Evolutionary conservation across 2,888 invertebrate genomes (phyloP).

Genomic region (Acleris holmiana): DNA sequence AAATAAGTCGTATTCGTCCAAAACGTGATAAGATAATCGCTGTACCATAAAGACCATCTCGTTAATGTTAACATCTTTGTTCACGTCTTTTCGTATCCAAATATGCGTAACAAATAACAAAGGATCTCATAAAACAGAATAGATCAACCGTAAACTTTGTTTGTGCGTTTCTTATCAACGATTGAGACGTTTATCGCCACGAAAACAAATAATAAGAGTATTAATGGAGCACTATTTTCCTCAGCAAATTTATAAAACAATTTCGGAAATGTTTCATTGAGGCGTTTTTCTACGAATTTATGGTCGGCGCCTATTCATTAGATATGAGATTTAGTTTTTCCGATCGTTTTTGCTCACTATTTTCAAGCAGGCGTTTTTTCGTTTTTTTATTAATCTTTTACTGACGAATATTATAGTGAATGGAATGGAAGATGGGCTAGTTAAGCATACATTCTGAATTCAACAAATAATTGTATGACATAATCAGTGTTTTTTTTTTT

Average conservation of each 20-base stretch:
- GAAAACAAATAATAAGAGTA: slow-evolving; percentile 38
- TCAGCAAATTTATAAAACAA: slow-evolving; percentile 15
- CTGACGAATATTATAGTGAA: neutral
- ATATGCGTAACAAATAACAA: slow-evolving; percentile 56
- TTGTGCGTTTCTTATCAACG: slow-evolving; percentile 53
- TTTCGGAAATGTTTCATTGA: slow-evolving; percentile 4
- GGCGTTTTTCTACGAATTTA: neutral
- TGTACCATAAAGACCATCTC: slow-evolving; percentile 2
- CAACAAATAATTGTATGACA: too few species aligned
- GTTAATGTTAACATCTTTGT: slow-evolving; percentile 44
- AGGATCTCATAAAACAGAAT: slow-evolving; percentile 57
- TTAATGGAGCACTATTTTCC: slow-evolving; percentile 21
- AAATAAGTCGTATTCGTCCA: neutral
- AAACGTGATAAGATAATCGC: slow-evolving; percentile 3
- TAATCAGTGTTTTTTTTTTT: too few species aligned
- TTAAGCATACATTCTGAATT: too few species aligned
- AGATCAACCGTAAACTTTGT: slow-evolving; percentile 58
- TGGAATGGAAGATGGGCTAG: too few species aligned
- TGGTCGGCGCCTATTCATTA: slow-evolving; percentile 2
- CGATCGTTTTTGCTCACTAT: neutral
- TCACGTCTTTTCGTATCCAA: slow-evolving; percentile 44
- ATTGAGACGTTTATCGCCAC: slow-evolving; percentile 42
- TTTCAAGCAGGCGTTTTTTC: neutral
- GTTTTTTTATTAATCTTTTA: neutral
- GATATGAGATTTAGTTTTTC: neutral